These are phyloP conservation scores for Anagrus nilaparvatae DNA, from an alignment of 1,140 invertebrate species.

Conservation along the genomic window DNA sequence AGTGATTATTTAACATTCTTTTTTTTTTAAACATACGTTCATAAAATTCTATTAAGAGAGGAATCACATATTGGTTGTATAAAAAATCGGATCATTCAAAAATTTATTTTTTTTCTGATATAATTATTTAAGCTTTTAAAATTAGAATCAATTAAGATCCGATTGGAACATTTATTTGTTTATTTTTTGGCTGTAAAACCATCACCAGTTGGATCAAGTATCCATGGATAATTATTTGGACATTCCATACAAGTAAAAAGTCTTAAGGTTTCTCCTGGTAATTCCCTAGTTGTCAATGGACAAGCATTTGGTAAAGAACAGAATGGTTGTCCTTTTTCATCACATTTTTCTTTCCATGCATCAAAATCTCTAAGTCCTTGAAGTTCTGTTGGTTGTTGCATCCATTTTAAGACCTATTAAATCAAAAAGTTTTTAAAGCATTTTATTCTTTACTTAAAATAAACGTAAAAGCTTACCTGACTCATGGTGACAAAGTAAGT, in stretches of 20 bases:
- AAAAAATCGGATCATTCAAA: no score
- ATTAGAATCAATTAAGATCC: no score
- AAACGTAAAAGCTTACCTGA: constrained; percentile 45
- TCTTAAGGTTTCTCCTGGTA: constrained; percentile 83
- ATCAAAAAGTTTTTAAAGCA: no score
- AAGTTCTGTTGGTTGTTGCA: constrained; percentile 89
- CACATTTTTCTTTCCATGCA: constrained; percentile 93
- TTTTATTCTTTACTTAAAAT: neutral
- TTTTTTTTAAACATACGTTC: no score
- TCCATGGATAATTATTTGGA: constrained; percentile 92
- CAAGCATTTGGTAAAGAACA: constrained; percentile 87
- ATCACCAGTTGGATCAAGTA: constrained; percentile 88
- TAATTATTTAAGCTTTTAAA: no score
- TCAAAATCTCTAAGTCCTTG: constrained; percentile 79
- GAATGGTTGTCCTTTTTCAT: constrained; percentile 85
- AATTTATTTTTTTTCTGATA: no score
- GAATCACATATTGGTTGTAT: no score
- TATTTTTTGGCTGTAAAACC: constrained; percentile 73
- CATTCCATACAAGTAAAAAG: constrained; percentile 94
- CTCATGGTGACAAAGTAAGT: constrained; percentile 91
- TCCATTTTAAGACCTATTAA: constrained; percentile 89
- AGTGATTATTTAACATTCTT: no score
- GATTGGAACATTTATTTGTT: no score
- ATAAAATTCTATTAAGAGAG: no score
- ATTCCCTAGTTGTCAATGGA: constrained; percentile 76